phyloP scores from a whole-genome alignment of 2,888 invertebrate species.

The Cephus rjabovi region DNA sequence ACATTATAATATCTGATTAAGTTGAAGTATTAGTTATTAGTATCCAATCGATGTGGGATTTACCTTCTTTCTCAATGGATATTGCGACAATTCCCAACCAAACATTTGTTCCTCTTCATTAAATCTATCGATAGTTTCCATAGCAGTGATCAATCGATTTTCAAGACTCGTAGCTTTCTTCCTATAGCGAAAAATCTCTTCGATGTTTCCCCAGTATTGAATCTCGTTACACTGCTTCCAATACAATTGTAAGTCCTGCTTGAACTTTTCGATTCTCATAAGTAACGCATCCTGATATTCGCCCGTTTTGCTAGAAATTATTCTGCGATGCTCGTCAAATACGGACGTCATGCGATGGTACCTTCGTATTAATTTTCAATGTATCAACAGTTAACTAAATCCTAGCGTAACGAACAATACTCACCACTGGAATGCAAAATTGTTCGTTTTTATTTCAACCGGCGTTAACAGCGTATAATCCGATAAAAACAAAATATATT shows the following conservation, averaged over 20 bases:
- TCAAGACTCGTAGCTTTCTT: constrained; percentile 85
- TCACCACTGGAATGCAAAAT: constrained; percentile 86
- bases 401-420: constrained; percentile 5
- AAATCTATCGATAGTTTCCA: constrained; percentile 85
- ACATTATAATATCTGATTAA: neutral
- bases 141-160: constrained; percentile 75
- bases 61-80: constrained; percentile 82
- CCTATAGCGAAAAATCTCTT: constrained; percentile 85
- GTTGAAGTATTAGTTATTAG: neutral
- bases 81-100: constrained; percentile 89
- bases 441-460: constrained; percentile 89
- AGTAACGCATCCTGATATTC: constrained; percentile 89
- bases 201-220: constrained; percentile 88
- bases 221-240: constrained; percentile 86
- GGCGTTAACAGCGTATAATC: constrained; percentile 85
- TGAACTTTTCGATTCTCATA: constrained; percentile 83
- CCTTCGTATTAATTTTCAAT: constrained; percentile 35
- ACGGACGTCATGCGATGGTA: constrained; percentile 84
- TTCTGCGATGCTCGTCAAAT: constrained; percentile 84
- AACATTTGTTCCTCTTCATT: constrained; percentile 92
- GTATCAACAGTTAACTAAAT: neutral
- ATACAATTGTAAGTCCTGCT: constrained; percentile 84
- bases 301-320: constrained; percentile 83
- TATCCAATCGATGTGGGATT: neutral
- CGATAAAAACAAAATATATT: constrained; percentile 84